Base-by-base conservation (phyloP, 2,113 vertebrate species). In the Lepus europaeus region DNA sequence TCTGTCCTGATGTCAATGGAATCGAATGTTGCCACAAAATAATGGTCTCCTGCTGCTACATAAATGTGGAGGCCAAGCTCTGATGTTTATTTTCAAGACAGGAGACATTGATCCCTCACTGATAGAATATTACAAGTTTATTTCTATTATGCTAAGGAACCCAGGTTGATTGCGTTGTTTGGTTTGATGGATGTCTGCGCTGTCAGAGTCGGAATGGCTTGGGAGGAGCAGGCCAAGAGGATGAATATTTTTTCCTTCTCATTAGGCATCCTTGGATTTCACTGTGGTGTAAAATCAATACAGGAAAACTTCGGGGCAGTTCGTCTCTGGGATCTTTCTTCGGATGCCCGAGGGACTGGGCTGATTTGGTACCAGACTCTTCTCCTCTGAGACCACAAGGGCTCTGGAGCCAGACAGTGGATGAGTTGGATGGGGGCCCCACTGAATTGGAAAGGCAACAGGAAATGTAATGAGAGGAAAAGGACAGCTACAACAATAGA, bases 81-180 rank as follows among this genome's bases (percentile, higher is more conserved):
- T 96, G 94, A 97, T 96, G 92, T 96, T 97, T 97, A 97, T 98
- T 98, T 97, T 96, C 95, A 97, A 98, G 98, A 97, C 93, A 98
- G 93, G 96, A 97, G 96, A 97, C 96, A 96, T 96, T 96, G 97
- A 98, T 95, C 93, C 96, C 94, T 93, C 91, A 84, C 96, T 97
- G 96, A 97, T 95, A 98, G 96, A 96, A 93, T 97, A 96, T 95
- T 96, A 23, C 6, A 95, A 97, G 14, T 96, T 97, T 97, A 96
- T 95, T 97, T 96, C 91, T 97, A 94, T 97, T 95, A 90, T 96
- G 93, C 94, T 96, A 89, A 98, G 97, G 95, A 96, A 95, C 66
- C 90, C 90, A 96, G 95, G 97, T 97, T 97, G 96, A 98, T 97
- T 97, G 97, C 85, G 82, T 96, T 97, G 97, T 96, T 98, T 93